Base-by-base conservation (phyloP, 2,888 invertebrate genomes). In the Sthenelais limicola region DNA sequence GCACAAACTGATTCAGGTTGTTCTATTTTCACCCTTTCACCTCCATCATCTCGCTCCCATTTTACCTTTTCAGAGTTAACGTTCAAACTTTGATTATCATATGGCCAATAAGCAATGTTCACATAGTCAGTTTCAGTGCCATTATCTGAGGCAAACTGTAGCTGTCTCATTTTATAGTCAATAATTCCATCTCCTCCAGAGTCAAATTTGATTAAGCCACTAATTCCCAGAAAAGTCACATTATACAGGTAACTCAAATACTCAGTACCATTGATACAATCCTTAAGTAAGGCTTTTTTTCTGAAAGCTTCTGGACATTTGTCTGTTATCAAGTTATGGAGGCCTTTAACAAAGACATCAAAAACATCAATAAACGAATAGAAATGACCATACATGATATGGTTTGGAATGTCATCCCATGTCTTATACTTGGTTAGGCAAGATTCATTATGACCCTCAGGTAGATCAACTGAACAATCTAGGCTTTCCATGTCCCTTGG, bases 201-300 rank as follows among this genome's bases (percentile, higher is more conserved):
- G 73, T 82, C 80, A 70, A 84, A 83, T n/a, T 76, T 71, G 38
- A 82, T 77, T 28, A 77, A 71, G 1, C 82, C 82, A 43, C 74
- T 70, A 7, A 76, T 76, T 15, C 83, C 82, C 3, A 79, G 70
- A 56, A 81, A 82, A 24, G 73, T 73, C 1, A 81, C 74, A 18
- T 72, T 75, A 68, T 78, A 77, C 18, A 84, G 69, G 38, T 79
- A 78, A 24, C 73, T 33, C n/a, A 79, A 72, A 15, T 83, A 76
- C 3, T 70, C 73, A 21, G 76, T 71, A 18, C 77, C 77, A 18
- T 68, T 73, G 5, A 83, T 71, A 62, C 83, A 83, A 0, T 66
- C 21, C 15, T 32, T 21, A 51, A 71, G 54, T 15, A 38, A 48
- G 3, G 48, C 26, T 24, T 47, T 49, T 70, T 73, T 66, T 26